A percentile compares a stretch with the other conserved stretches of the same genome.
These are phyloP conservation scores for Rhineura floridana DNA, from an alignment of 2,113 vertebrate genomes.

Conservation along the genomic window DNA sequence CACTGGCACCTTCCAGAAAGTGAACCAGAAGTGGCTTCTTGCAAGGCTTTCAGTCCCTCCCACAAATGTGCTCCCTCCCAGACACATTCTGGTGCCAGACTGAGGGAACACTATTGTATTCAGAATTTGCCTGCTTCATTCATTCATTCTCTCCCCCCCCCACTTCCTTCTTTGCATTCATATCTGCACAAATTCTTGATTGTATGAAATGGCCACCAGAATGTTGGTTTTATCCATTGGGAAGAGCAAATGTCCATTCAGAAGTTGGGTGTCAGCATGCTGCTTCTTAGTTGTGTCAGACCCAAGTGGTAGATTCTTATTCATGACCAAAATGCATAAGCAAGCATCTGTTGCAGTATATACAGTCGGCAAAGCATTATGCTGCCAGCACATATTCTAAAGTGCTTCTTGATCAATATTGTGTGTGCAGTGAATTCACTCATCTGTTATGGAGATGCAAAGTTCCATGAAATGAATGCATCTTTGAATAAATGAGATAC, in stretches of 20 bases:
- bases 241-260: not conserved
- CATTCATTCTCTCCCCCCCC: no score
- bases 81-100: no score
- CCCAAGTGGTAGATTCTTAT: conserved; percentile 12
- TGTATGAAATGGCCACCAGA: not conserved
- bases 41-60: no score
- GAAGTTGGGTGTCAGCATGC: not conserved
- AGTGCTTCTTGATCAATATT: conserved; percentile 22
- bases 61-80: no score
- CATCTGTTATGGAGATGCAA: conserved; percentile 21
- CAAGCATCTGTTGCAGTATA: conserved; percentile 26
- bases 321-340: conserved; percentile 26
- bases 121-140: no score
- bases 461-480: conserved; percentile 26
- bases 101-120: not conserved
- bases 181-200: not conserved
- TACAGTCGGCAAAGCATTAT: not conserved
- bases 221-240: not conserved
- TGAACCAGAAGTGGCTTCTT: no score
- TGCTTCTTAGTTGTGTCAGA: not conserved
- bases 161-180: not conserved
- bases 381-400: not conserved
- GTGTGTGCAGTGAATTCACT: not conserved
- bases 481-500: conserved; percentile 29
- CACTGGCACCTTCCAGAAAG: no score